These are phyloP conservation scores for Bombyx mandarina DNA, from an alignment of 1,140 invertebrate species.

Conservation along the genomic window DNA sequence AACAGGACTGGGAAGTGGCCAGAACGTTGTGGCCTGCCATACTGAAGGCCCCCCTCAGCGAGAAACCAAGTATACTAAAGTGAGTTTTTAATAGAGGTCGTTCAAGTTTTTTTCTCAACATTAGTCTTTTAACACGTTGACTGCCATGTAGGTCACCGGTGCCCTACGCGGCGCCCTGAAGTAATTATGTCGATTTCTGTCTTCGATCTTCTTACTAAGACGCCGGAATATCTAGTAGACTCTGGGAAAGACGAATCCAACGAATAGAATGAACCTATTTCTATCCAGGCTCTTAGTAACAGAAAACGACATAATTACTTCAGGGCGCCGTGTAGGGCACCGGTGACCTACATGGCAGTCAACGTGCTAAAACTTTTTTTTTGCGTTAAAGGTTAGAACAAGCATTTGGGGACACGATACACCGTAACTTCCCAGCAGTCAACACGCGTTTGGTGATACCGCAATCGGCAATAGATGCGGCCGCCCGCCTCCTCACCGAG, in stretches of 20 bases:
- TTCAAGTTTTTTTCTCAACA: too few relatives aligned
- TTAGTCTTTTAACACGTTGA: too few relatives aligned
- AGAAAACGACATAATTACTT: too few relatives aligned
- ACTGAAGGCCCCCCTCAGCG: constrained; percentile 46
- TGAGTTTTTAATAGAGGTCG: constrained; percentile 13
- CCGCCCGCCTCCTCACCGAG: constrained; percentile 60
- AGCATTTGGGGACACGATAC: constrained; percentile 64
- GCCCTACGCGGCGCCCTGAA: too few relatives aligned
- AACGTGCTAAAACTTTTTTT: background rate
- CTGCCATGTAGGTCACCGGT: too few relatives aligned
- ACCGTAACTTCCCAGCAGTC: constrained; percentile 71
- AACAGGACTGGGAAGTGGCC: constrained; percentile 84
- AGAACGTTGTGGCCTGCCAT: constrained; percentile 79
- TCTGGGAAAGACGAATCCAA: too few relatives aligned
- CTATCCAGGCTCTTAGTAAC: background rate
- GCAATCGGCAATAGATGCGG: constrained; percentile 66
- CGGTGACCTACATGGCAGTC: too few relatives aligned
- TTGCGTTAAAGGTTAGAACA: constrained; percentile 75
- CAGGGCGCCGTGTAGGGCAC: too few relatives aligned
- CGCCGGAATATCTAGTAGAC: too few relatives aligned
- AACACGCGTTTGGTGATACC: constrained; percentile 74
- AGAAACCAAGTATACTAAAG: constrained; percentile 54
- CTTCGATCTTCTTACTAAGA: too few relatives aligned
- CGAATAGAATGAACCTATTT: background rate
- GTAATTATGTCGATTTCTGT: too few relatives aligned